Base-by-base conservation (phyloP, 2,888 invertebrate genomes). In the Choreutis nemorana region DNA sequence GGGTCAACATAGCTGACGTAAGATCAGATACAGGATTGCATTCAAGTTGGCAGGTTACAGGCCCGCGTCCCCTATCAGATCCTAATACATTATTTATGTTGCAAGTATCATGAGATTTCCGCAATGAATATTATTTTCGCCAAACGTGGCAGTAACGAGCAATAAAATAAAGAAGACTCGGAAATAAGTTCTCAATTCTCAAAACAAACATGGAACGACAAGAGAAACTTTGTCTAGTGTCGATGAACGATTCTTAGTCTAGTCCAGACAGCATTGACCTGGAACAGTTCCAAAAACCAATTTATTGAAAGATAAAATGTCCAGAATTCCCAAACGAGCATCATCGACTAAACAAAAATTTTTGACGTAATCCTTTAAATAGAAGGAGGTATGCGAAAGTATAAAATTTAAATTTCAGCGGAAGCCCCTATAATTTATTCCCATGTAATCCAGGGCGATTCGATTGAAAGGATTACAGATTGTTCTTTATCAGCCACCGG, bases 401-500 rank as follows among this genome's bases (percentile, higher is more conserved):
- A n/a, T n/a, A n/a, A n/a, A n/a, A n/a, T n/a, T n/a, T n/a, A n/a
- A n/a, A n/a, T n/a, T n/a, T n/a, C n/a, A n/a, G n/a, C 41, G 37
- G 45, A 47, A 44, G 34, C 55, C 51, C 55, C 50, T 50, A 59
- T 57, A 54, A 59, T 62, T 56, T 53, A 49, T 44, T 44, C 42
- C 44, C 43, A 37, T 40, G 50, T 57, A 55, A 65, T 60, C 61
- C 58, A 40, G 53, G 52, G 53, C 55, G 55, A 67, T 61, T 55
- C 55, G 62, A 63, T 62, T 60, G 59, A 66, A 65, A 58, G 65
- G 66, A 70, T 68, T 67, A 68, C 55, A 51, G 43, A n/a, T n/a
- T 54, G 55, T 59, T 55, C 60, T 64, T 62, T 63, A 59, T 55
- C 65, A 60, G 60, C 55, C 56, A 51, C 33, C 40, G 42, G 49